Evolutionary conservation across 2,888 invertebrate genomes (phyloP), one percentile per base, ranked within the genome.

Genomic region (Calameuta idolon): DNA sequence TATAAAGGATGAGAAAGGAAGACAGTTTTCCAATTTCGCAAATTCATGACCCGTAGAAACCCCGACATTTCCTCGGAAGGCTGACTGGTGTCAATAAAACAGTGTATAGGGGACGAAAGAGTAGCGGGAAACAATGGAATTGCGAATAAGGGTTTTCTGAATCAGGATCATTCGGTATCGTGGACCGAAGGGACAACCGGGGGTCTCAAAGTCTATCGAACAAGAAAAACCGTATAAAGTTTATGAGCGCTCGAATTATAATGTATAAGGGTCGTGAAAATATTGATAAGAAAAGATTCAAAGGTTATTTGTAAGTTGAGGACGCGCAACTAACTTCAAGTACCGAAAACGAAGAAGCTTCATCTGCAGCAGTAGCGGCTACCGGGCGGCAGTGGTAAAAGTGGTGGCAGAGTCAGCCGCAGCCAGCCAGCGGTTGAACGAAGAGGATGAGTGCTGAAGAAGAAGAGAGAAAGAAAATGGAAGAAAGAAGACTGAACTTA

Each of bases 401-500:
- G 55, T 55, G 9, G 23, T 55, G 55, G 9, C 23, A 9, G 55
- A 55, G 55, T 55, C 55, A 55, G 55, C 23, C 55, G 23, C 55
- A 55, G 23, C 23, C 55, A 55, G 55, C 23, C 55, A 9, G 55
- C 3, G 55, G 55, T 23, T 55, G 9, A 9, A 55, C 55, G 55
- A 55, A 55, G 55, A 55, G 55, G 23, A 55, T 23, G 55, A 23
- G 15, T 23, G 55, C 55, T 5, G 55, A 55, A 55, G 35, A 55
- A 55, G 71, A 34, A 71, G 33, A 69, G 33, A 31, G 15, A 31
- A 71, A 71, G 71, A 71, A 76, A 76, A 40, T 12, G 78, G 76
- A 73, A 69, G 73, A 15, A 35, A 88, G 90, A 90, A 91, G 90
- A 91, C 86, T 88, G 87, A 90, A 92, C 94, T 96, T 95, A 95